Conservation (phyloP, 2,797 vertebrate genomes). For the Sarcophilus harrisii region DNA sequence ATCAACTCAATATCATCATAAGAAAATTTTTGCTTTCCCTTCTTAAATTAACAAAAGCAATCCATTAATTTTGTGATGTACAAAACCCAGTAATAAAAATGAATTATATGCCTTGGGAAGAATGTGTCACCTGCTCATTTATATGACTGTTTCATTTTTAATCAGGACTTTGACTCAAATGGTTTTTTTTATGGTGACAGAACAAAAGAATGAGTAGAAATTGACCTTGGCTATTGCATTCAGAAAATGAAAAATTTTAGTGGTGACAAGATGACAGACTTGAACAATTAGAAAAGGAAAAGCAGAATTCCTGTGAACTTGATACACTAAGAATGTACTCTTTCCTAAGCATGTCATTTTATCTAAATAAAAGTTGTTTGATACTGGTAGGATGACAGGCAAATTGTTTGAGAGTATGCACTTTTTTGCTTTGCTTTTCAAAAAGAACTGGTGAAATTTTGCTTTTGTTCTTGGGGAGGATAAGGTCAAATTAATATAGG, state of each 20-base stretch:
- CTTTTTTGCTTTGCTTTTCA: constrained; percentile 6
- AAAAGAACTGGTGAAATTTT: background rate
- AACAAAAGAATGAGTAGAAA: constrained; percentile 64
- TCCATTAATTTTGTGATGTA: constrained; percentile 53
- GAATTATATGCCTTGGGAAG: constrained; percentile 54
- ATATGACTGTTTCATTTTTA: constrained; percentile 59
- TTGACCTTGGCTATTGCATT: constrained; percentile 67
- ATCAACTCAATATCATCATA: constrained; percentile 23
- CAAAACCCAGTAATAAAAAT: constrained; percentile 56
- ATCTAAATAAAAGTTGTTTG: constrained; percentile 54
- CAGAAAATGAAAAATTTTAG: constrained; percentile 62
- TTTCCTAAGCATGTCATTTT: constrained; percentile 60
- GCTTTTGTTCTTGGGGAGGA: background rate
- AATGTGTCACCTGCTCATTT: constrained; percentile 48
- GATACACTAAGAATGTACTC: constrained; percentile 40
- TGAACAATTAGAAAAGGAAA: constrained; percentile 69
- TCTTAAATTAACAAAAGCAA: constrained; percentile 31
- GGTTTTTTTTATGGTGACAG: constrained; percentile 43
- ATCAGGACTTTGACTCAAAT: constrained; percentile 50
- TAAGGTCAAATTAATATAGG: background rate
- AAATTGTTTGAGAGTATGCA: background rate
- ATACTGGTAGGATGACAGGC: constrained; percentile 9
- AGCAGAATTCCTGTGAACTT: constrained; percentile 58
- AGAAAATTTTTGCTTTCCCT: constrained; percentile 50
- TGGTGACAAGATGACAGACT: constrained; percentile 60